A percentile compares a stretch with the other conserved stretches of the same genome.
Conservation (phyloP, 2,113 vertebrate species). For the Psilopsiagon aymara region DNA sequence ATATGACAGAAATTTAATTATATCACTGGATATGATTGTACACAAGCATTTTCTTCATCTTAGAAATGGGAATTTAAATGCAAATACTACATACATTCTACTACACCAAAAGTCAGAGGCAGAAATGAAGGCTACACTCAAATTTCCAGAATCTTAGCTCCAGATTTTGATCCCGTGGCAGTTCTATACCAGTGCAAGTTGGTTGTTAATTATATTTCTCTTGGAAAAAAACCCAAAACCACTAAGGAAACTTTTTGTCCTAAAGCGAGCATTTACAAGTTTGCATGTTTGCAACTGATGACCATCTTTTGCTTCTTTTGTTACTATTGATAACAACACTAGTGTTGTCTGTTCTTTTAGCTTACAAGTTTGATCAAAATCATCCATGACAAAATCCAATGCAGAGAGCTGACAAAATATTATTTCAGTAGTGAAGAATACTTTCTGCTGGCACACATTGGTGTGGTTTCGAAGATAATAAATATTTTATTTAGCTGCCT, state of each 20-base stretch:
- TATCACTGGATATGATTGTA: neutral
- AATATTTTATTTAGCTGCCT: constrained; percentile 56
- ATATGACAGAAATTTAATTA: neutral
- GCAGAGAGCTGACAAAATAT: constrained; percentile 19
- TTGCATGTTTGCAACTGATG: neutral
- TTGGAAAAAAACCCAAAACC: neutral
- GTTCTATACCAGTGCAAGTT: neutral
- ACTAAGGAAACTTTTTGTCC: neutral
- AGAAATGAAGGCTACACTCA: neutral
- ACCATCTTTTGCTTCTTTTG: neutral
- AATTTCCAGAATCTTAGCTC: neutral
- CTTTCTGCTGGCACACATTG: constrained; percentile 8
- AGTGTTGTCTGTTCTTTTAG: neutral
- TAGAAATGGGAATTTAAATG: neutral
- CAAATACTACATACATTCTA: neutral
- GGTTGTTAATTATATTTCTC: neutral
- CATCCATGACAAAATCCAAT: neutral
- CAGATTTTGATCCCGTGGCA: neutral
- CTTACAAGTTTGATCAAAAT: neutral
- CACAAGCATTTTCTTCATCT: neutral
- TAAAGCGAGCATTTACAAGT: neutral
- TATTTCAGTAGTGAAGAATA: constrained; percentile 19
- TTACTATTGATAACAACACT: neutral
- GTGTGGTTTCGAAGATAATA: constrained; percentile 50
- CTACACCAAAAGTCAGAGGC: neutral